These are phyloP conservation scores for Heliconius melpomene DNA, from an alignment of 1,140 invertebrate genomes.

Conservation along the genomic window DNA sequence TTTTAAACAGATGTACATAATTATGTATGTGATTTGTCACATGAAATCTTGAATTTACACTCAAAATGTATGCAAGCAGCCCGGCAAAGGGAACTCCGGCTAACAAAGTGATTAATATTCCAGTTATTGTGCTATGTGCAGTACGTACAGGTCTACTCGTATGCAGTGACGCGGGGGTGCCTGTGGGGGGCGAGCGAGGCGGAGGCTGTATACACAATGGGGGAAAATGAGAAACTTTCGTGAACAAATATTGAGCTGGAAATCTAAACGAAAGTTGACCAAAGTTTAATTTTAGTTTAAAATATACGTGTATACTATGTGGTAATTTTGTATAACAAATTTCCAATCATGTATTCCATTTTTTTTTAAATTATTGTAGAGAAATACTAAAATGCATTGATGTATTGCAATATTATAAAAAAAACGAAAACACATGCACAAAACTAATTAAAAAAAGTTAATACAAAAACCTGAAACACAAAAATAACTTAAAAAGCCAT, in stretches of 20 bases:
- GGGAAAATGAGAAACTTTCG: not conserved
- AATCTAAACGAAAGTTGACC: not conserved
- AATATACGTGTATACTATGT: no score
- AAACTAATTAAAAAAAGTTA: no score
- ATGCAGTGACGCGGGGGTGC: not conserved
- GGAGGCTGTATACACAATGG: not conserved
- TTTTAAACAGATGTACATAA: not conserved
- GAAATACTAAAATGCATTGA: no score
- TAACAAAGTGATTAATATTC: slow-evolving; percentile 13
- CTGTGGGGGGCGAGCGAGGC: not conserved
- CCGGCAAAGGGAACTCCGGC: not conserved
- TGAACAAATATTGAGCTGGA: not conserved
- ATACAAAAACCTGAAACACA: no score
- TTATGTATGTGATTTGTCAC: not conserved
- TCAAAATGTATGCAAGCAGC: not conserved
- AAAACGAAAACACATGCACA: no score
- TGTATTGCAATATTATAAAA: no score
- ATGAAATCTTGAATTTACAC: slow-evolving; percentile 1
- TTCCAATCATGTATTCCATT: no score
- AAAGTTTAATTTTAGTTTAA: not conserved
- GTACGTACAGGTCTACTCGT: not conserved
- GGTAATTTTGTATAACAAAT: no score
- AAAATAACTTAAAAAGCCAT: no score
- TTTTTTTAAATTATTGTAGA: no score
- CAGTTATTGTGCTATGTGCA: not conserved